phyloP scores from a whole-genome alignment of 2,888 invertebrate genomes.

The Anagyrus pseudococci region DNA sequence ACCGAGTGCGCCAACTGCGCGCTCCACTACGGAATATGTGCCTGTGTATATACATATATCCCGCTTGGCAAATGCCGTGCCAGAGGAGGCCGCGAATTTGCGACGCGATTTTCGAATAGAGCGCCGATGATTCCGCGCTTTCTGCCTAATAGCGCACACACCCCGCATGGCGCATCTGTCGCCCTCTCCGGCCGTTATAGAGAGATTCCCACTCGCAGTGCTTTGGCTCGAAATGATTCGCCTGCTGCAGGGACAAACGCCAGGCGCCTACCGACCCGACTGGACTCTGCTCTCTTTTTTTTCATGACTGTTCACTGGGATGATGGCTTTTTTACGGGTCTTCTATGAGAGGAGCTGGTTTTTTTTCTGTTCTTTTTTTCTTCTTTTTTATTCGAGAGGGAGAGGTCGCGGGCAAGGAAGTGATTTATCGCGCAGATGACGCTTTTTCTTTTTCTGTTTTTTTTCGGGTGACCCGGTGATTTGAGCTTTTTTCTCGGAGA shows the following conservation, averaged over 20 bases:
- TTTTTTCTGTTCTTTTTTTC: too few species aligned
- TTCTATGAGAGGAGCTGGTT: too few species aligned
- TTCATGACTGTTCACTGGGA: not conserved
- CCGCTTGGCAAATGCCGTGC: slow-evolving; percentile 23
- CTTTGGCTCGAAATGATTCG: too few species aligned
- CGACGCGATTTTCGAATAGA: slow-evolving; percentile 35
- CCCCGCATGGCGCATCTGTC: slow-evolving; percentile 31
- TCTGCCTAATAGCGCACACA: slow-evolving; percentile 25
- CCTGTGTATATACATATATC: slow-evolving; percentile 11
- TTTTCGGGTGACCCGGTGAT: too few species aligned
- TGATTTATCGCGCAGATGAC: too few species aligned
- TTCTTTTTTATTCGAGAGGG: too few species aligned
- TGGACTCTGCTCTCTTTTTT: not conserved
- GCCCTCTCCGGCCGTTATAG: not conserved
- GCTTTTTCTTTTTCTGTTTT: too few species aligned
- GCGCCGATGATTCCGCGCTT: slow-evolving; percentile 39
- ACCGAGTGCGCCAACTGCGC: slow-evolving; percentile 53
- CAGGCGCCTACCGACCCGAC: not conserved
- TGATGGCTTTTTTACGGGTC: slow-evolving; percentile 23
- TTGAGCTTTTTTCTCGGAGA: too few species aligned
- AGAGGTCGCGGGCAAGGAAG: too few species aligned
- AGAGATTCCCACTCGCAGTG: too few species aligned
- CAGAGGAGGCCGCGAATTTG: slow-evolving; percentile 24
- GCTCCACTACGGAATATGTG: slow-evolving; percentile 7
- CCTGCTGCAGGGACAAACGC: too few species aligned